Evolutionary conservation across 2,797 vertebrate genomes (phyloP), one percentile per base, ranked within the genome.

Genomic region (Catharus ustulatus): DNA sequence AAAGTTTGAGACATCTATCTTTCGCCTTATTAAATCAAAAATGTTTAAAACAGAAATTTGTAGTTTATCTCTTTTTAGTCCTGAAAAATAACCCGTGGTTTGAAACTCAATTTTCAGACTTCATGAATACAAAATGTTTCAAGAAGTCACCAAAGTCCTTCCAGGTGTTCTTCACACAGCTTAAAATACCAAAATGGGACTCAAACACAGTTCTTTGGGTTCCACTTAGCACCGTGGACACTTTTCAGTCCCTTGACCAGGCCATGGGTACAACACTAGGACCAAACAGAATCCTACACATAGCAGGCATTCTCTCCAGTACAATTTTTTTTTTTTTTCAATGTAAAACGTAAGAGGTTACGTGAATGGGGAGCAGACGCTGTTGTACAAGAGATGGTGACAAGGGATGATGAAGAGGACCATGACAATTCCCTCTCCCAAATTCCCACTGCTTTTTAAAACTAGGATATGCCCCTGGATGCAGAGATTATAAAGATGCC

Each of bases 381-480:
- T 1, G 1, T 8, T 2, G 6, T 1, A 0, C 15, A 49, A 40
- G 30, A 78, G 24, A 45, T 1, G 75, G 19, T 49, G 34, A 51
- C 29, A 68, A 43, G 18, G 9, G 49, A 51, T 11, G 16, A 18
- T 27, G 16, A 87, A 55, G 0, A 69, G 30, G 8, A 83, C 66
- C 4, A 30, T 3, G 6, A 5, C 5, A 72, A 57, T 3, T 59
- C 11, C 21, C 17, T 29, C 48, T 68, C 51, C 13, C 16, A 38
- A 46, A 91, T 45, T 84, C 12, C 32, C 13, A 57, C 11, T 36
- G 19, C 48, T 71, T 67, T 36, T 73, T 59, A 32, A 84, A 92
- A 87, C 46, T 13, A 58, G 11, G 7, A 43, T 64, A 62, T n/a
- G 9, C 0, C 5, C 21, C 29, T 62, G 8, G 11, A 85, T 21